Percentiles rank a stretch among this genome's conserved stretches.
Conservation (phyloP, 2,888 invertebrate genomes). For the Meghimatium bilineatum region DNA sequence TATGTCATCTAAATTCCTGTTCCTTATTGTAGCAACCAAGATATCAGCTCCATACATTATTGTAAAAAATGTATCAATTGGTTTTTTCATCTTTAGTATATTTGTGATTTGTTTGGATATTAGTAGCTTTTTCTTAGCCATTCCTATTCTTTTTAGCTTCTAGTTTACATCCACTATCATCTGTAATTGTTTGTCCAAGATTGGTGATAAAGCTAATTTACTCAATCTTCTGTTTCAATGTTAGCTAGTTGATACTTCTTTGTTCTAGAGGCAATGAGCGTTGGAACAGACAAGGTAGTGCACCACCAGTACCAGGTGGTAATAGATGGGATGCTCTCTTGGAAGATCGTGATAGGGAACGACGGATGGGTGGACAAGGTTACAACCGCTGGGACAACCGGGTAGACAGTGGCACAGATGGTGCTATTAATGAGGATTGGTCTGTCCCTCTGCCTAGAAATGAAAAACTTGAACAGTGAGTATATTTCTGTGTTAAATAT, state of each 20-base stretch:
- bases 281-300: slow-evolving; percentile 58
- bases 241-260: neutral
- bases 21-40: too few relatives aligned
- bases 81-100: too few relatives aligned
- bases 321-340: slow-evolving; percentile 69
- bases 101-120: too few relatives aligned
- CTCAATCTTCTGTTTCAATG: too few relatives aligned
- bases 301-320: slow-evolving; percentile 55
- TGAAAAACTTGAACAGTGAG: slow-evolving; percentile 90
- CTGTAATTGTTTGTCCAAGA: too few relatives aligned
- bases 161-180: too few relatives aligned
- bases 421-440: slow-evolving; percentile 83
- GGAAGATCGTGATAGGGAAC: slow-evolving; percentile 61
- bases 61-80: too few relatives aligned
- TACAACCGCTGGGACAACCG: slow-evolving; percentile 82
- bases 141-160: too few relatives aligned
- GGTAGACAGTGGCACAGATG: slow-evolving; percentile 74
- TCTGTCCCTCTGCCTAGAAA: slow-evolving; percentile 89
- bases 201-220: too few relatives aligned
- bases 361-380: slow-evolving; percentile 53
- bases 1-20: too few relatives aligned
- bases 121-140: too few relatives aligned
- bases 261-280: slow-evolving; percentile 52
- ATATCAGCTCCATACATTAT: too few relatives aligned
- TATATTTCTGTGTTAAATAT: slow-evolving; percentile 71